Evolutionary conservation across 64 coral and sea anemone genomes (phyloP), one percentile per base, ranked within the genome.

Genomic region (Acropora tenuis): DNA sequence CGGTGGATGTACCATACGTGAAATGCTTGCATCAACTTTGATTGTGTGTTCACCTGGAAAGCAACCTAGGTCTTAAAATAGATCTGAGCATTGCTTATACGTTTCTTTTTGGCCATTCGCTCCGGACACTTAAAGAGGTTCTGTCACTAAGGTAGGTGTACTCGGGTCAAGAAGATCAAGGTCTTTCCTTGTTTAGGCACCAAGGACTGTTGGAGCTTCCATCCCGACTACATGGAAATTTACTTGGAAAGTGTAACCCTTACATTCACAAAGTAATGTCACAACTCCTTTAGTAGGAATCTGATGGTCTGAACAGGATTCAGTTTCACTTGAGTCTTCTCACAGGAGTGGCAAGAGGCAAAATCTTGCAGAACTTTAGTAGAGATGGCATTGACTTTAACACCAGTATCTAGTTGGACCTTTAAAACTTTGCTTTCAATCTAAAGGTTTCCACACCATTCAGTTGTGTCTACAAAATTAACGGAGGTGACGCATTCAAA

Each of bases 311-410:
- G 52, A 55, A 49, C 59, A 87, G 0, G 49, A 88, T 73, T 88
- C 12, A 87, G 46, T 18, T 73, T 74, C 3, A 4, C 19, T 75
- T 47, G 8, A 42, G 66, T 75, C 69, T 74, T 87, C 47, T 50
- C 8, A 41, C 3, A 73, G 5, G 1, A 7, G 7, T 5, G 42
- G 2, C 45, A 4, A 67, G 43, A 41, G 6, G 17, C 49, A 6
- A 89, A 43, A 5, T 78, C 46, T 58, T 89, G 75, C 41, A 89
- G 1, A 43, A 65, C 59, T 58, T 75, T 58, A 1, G 15, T 1
- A 47, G 69, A 73, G 44, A 91, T 91, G 10, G 84, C 79, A 91
- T 91, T 75, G 48, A 48, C 49, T 20, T 81, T 75, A 3, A 63
- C 89, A 16, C 50, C 89, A 71, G 78, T 90, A n/a, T 90, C 67